Evolutionary conservation across 2,888 invertebrate genomes (phyloP).

Genomic region (Bruchidius siliquastri): DNA sequence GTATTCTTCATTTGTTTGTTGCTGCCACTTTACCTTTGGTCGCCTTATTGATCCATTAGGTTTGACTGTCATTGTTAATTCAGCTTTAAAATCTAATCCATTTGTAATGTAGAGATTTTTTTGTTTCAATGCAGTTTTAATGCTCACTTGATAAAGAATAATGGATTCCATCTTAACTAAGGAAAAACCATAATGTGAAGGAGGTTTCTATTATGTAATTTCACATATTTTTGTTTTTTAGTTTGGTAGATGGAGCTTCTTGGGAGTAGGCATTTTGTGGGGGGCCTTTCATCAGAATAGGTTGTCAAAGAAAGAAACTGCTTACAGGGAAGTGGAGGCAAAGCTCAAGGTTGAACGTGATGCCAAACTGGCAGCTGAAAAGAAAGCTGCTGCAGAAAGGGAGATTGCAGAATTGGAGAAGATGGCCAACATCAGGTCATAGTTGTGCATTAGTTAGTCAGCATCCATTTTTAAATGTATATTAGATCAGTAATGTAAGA

Average conservation of each 20-base stretch:
- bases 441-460: neutral
- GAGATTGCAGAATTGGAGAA: slow-evolving; percentile 44
- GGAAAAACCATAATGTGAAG: neutral
- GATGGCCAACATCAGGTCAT: slow-evolving; percentile 22
- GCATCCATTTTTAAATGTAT: neutral
- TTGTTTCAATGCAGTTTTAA: too few relatives aligned
- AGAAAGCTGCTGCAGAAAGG: slow-evolving; percentile 56
- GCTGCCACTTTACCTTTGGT: too few relatives aligned
- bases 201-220: slow-evolving; percentile 1
- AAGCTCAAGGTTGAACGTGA: slow-evolving; percentile 66
- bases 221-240: slow-evolving; percentile 41
- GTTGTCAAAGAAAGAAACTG: slow-evolving; percentile 62
- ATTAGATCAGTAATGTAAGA: neutral
- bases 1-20: too few relatives aligned
- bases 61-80: too few relatives aligned
- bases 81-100: too few relatives aligned
- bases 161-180: too few relatives aligned
- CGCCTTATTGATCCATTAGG: too few relatives aligned
- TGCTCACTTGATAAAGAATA: too few relatives aligned
- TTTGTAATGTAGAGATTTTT: too few relatives aligned
- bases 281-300: slow-evolving; percentile 70
- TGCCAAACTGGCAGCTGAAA: slow-evolving; percentile 68
- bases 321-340: slow-evolving; percentile 61
- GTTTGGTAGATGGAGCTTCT: slow-evolving; percentile 79
- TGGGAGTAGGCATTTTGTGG: slow-evolving; percentile 67